Evolutionary conservation across 2,888 invertebrate species (phyloP).

Genomic region (Alcis repandata): DNA sequence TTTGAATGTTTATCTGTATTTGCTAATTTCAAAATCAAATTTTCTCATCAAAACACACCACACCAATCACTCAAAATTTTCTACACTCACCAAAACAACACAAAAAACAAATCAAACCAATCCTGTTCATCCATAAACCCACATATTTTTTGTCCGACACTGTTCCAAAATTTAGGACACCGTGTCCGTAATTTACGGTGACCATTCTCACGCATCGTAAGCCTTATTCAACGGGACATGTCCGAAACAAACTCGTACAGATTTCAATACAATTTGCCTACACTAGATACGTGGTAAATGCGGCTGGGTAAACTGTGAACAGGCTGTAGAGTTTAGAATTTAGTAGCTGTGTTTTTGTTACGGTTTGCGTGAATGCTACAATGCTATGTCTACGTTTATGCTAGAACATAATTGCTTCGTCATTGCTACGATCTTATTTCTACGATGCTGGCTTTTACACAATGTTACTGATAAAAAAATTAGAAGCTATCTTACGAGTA

Average conservation of each 20-base stretch:
- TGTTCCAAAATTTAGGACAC: constrained; percentile 23
- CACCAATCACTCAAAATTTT: neutral
- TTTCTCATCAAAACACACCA: neutral
- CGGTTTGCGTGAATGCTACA: neutral
- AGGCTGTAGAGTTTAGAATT: neutral
- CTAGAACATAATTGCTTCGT: no score
- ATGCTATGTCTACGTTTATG: neutral
- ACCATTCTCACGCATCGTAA: constrained; percentile 45
- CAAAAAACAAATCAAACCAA: constrained; percentile 14
- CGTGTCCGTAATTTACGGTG: constrained; percentile 35
- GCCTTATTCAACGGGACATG: constrained; percentile 52
- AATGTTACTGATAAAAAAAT: no score
- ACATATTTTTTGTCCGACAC: constrained; percentile 17
- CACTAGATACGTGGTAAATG: constrained; percentile 45
- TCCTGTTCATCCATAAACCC: neutral
- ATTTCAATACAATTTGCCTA: constrained; percentile 64
- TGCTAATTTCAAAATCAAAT: no score
- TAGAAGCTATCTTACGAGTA: no score
- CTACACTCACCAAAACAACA: neutral
- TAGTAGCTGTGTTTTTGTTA: no score
- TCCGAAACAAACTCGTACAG: constrained; percentile 55
- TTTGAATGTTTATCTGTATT: no score
- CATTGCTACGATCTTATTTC: no score
- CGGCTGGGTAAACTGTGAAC: constrained; percentile 37
- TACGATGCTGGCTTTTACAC: no score